A percentile compares a stretch with the other conserved stretches of the same genome.
These are phyloP conservation scores for Parthenolecanium corni DNA, from an alignment of 2,888 invertebrate species.

Conservation along the genomic window DNA sequence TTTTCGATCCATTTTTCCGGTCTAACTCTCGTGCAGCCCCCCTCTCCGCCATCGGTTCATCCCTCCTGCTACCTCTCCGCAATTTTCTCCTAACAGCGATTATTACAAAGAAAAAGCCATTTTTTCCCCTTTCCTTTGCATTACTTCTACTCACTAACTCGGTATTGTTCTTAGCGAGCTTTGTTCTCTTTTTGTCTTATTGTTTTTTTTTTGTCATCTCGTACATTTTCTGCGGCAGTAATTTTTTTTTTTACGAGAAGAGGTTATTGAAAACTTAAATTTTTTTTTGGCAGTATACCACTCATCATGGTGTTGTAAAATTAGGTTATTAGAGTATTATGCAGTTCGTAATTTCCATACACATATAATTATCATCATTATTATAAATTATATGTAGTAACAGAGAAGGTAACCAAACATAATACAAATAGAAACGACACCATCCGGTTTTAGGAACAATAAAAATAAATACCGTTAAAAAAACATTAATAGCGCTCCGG, in stretches of 20 bases:
- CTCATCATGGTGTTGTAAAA: too few species aligned
- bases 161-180: constrained; percentile 13
- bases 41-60: neutral
- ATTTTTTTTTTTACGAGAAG: neutral
- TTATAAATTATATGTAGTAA: too few species aligned
- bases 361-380: too few species aligned
- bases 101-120: constrained; percentile 24
- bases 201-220: constrained; percentile 1
- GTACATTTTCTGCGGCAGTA: constrained; percentile 1
- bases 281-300: too few species aligned
- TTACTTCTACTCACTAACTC: constrained; percentile 7
- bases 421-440: too few species aligned
- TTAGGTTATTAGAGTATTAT: too few species aligned
- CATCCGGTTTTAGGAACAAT: too few species aligned
- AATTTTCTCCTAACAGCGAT: constrained; percentile 7
- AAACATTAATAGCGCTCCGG: too few species aligned
- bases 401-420: too few species aligned
- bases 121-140: constrained; percentile 14
- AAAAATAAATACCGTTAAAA: too few species aligned
- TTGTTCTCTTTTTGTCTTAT: neutral
- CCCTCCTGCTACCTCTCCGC: neutral
- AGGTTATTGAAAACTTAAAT: too few species aligned
- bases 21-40: neutral
- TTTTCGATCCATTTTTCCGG: constrained; percentile 19
- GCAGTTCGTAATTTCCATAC: too few species aligned